These are phyloP conservation scores for Chiridota heheva DNA, from an alignment of 35 echinoderm and acorn worm genomes.

Conservation along the genomic window DNA sequence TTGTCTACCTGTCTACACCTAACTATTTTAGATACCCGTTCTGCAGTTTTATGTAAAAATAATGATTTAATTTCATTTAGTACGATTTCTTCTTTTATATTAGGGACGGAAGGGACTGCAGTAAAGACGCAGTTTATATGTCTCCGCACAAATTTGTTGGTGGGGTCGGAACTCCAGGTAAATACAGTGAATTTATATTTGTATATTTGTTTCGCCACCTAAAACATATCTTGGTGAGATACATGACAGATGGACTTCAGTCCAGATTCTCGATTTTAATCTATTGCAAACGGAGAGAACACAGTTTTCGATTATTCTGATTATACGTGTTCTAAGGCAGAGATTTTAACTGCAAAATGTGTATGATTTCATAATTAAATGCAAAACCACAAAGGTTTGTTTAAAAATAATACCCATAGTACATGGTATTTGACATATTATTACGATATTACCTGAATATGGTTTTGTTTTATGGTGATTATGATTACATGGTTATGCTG, in stretches of 20 bases:
- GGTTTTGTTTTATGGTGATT: no score
- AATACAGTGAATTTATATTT: not conserved
- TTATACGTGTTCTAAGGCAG: not conserved
- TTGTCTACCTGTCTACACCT: no score
- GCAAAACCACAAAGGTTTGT: not conserved
- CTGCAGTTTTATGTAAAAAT: no score
- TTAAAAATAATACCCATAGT: not conserved
- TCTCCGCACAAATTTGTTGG: constrained; percentile 98
- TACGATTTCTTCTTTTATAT: constrained; percentile 15
- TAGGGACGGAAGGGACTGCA: constrained; percentile 40
- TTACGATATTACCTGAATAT: no score
- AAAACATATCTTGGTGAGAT: not conserved
- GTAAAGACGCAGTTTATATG: constrained; percentile 91
- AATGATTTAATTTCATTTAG: no score
- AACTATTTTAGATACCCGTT: no score
- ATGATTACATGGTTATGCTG: not conserved
- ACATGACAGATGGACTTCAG: not conserved
- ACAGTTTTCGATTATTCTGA: not conserved
- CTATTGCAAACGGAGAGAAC: not conserved
- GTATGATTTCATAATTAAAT: not conserved
- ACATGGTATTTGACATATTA: not conserved
- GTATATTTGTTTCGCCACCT: not conserved
- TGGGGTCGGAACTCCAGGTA: constrained; percentile 96
- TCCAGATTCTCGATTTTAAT: not conserved
- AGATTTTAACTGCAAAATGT: not conserved